phyloP scores from a whole-genome alignment of 2,113 vertebrate species.

The Onychostoma macrolepis region DNA sequence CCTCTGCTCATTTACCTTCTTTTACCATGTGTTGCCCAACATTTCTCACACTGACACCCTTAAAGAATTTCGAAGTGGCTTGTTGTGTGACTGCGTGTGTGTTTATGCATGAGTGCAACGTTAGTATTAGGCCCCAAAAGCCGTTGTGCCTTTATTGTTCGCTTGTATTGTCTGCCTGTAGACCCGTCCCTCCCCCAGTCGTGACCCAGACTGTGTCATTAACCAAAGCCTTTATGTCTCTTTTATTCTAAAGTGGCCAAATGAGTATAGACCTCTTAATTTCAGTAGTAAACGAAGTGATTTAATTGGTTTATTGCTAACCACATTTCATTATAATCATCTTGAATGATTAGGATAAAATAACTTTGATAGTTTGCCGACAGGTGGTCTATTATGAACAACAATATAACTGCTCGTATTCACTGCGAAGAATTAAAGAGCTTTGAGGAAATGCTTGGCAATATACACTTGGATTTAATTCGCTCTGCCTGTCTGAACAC shows the following conservation, averaged over 20 bases:
- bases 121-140: conserved; percentile 6
- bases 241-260: conserved; percentile 11
- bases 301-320: not conserved
- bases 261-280: conserved; percentile 27
- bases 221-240: conserved; percentile 6
- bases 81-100: not conserved
- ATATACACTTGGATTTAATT: conserved; percentile 30
- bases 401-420: conserved; percentile 7
- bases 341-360: conserved; percentile 6
- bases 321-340: not conserved
- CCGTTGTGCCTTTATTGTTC: conserved; percentile 8
- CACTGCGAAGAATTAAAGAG: not conserved
- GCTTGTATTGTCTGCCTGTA: not conserved
- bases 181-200: conserved; percentile 28
- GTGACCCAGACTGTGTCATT: conserved; percentile 42
- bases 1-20: not conserved
- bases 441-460: conserved; percentile 16
- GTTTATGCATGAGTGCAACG: conserved; percentile 24
- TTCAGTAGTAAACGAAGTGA: conserved; percentile 16
- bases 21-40: not conserved
- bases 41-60: conserved; percentile 13
- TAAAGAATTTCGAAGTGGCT: not conserved
- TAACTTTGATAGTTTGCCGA: conserved; percentile 9
- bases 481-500: conserved; percentile 41
- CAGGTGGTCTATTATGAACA: conserved; percentile 10